Conservation (phyloP, 2,888 invertebrate genomes). For the Mesoligia furuncula region DNA sequence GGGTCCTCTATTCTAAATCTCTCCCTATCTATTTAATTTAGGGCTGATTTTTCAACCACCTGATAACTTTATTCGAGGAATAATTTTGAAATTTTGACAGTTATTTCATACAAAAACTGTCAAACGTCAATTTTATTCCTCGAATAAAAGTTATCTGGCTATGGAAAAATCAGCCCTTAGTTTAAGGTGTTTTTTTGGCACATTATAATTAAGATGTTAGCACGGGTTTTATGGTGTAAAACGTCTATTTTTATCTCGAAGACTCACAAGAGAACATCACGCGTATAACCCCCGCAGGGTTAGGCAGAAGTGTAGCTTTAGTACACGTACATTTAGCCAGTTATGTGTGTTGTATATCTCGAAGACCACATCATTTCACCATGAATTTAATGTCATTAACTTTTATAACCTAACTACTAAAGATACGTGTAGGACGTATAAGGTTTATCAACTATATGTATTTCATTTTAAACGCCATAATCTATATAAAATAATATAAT, state of each 20-base stretch:
- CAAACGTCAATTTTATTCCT: too few species aligned
- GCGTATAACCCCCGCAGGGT: too few species aligned
- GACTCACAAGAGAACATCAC: neutral
- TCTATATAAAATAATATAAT: neutral
- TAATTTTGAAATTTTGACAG: too few species aligned
- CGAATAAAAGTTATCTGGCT: too few species aligned
- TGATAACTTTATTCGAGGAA: too few species aligned
- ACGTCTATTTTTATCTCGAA: conserved; percentile 13
- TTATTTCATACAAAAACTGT: too few species aligned
- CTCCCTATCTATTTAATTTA: conserved; percentile 7
- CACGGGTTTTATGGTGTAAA: conserved; percentile 18
- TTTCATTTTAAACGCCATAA: neutral
- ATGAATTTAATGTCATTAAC: neutral
- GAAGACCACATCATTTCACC: neutral
- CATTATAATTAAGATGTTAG: neutral
- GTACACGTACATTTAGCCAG: neutral
- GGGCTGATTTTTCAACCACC: too few species aligned
- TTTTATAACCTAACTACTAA: conserved; percentile 1
- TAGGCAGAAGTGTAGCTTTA: neutral
- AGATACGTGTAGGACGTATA: neutral
- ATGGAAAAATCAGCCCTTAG: too few species aligned
- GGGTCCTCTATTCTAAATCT: neutral
- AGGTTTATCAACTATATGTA: neutral
- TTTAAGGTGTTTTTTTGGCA: conserved; percentile 14
- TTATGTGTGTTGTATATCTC: too few species aligned